Conservation (phyloP, 35 echinoderm and acorn worm genomes). For the Eucidaris tribuloides region DNA sequence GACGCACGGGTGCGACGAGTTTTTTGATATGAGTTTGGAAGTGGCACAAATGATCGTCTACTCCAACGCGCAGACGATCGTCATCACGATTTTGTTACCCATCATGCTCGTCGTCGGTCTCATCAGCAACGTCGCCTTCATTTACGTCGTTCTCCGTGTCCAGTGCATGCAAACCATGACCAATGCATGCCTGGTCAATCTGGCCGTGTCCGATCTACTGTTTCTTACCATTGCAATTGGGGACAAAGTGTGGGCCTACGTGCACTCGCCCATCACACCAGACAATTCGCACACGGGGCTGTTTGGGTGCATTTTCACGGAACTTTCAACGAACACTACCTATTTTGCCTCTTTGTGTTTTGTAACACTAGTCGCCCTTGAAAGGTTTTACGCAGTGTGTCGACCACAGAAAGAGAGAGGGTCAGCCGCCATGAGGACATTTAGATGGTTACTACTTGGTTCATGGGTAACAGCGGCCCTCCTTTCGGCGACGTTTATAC, state of each 20-base stretch:
- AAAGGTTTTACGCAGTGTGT: conserved; percentile 71
- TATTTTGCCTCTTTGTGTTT: conserved; percentile 68
- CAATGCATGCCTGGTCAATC: conserved; percentile 68
- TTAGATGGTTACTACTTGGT: conserved; percentile 26
- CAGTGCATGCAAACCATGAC: conserved; percentile 76
- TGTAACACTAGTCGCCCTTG: conserved; percentile 67
- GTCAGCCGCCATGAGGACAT: conserved; percentile 24
- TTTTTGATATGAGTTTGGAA: neutral
- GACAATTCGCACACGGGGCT: conserved; percentile 41
- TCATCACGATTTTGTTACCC: conserved; percentile 51
- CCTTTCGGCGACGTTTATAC: conserved; percentile 71
- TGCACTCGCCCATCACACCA: conserved; percentile 45
- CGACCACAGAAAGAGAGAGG: conserved; percentile 38
- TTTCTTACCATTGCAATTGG: conserved; percentile 49
- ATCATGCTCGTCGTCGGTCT: conserved; percentile 61
- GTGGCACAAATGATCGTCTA: conserved; percentile 12
- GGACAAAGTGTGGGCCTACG: conserved; percentile 56
- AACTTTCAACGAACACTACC: conserved; percentile 30
- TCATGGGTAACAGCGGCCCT: conserved; percentile 40
- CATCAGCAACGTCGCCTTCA: conserved; percentile 67
- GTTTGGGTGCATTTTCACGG: conserved; percentile 57
- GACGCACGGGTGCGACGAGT: neutral
- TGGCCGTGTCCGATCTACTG: conserved; percentile 66
- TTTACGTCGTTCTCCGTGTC: conserved; percentile 61
- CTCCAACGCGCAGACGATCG: neutral